A percentile compares a stretch with the other conserved stretches of the same genome.
These are phyloP conservation scores for Ictalurus punctatus DNA, from an alignment of 2,113 vertebrate species.

Conservation along the genomic window DNA sequence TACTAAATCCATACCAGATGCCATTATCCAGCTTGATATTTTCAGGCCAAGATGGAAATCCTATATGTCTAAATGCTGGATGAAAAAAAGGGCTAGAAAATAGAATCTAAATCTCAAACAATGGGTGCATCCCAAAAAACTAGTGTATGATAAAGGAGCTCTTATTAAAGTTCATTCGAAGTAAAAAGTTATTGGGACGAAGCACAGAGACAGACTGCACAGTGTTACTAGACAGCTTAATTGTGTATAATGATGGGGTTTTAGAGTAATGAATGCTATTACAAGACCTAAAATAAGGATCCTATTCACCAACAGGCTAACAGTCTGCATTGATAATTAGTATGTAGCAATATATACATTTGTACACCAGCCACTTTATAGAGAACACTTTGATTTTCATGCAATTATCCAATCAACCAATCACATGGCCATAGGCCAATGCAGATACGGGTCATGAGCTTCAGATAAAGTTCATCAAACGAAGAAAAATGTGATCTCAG, in stretches of 20 bases:
- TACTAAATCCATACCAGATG: too few species aligned
- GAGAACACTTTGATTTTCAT: neutral
- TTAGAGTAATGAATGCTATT: neutral
- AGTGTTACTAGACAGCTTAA: neutral
- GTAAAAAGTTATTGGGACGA: neutral
- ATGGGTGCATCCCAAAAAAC: neutral
- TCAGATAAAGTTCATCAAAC: neutral
- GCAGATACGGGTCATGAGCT: neutral
- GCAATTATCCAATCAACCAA: neutral
- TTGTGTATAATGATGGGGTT: neutral
- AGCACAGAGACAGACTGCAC: neutral
- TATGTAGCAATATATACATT: neutral
- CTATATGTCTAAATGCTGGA: neutral
- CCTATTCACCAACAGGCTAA: neutral
- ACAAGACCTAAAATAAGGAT: neutral
- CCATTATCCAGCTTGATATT: too few species aligned
- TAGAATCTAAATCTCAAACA: neutral
- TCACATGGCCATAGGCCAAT: neutral
- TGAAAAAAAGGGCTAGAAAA: neutral
- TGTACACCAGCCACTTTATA: neutral
- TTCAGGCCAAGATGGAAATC: neutral
- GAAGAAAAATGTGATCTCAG: neutral
- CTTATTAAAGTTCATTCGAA: neutral
- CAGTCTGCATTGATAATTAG: neutral
- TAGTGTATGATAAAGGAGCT: neutral